Conservation (phyloP, 2,113 vertebrate species). For the Philantomba maxwellii region DNA sequence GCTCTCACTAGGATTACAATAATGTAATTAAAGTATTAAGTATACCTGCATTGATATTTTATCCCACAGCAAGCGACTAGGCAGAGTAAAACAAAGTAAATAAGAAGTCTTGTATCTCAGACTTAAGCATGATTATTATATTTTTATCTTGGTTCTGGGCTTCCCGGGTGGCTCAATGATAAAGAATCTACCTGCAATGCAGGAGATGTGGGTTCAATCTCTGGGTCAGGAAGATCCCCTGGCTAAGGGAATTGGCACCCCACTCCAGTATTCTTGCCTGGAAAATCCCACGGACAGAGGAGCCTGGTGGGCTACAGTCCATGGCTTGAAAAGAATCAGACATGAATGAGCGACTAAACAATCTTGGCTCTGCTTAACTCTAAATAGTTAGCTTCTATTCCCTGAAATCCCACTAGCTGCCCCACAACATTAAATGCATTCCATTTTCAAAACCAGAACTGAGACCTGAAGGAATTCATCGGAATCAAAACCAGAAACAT, state of each 20-base stretch:
- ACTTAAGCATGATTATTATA: background rate
- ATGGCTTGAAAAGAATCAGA: background rate
- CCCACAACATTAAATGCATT: background rate
- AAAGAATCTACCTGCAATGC: background rate
- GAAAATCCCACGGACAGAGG: background rate
- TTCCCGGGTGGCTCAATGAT: background rate
- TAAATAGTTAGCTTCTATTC: background rate
- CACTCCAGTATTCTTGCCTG: background rate
- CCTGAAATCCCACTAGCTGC: background rate
- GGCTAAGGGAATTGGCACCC: background rate
- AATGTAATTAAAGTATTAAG: slow-evolving; percentile 34
- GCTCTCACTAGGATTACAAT: background rate
- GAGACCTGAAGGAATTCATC: background rate
- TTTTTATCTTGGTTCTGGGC: background rate
- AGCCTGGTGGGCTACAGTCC: background rate
- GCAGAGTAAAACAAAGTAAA: background rate
- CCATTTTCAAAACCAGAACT: slow-evolving; percentile 28
- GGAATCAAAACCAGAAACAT: slow-evolving; percentile 27
- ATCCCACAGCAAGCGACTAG: background rate
- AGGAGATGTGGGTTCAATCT: background rate
- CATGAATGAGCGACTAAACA: background rate
- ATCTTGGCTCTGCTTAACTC: background rate
- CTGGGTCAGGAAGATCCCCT: background rate
- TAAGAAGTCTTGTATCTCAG: background rate
- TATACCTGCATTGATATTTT: background rate